Evolutionary conservation across 2,113 vertebrate species (phyloP).

Genomic region (Lycaon pictus): DNA sequence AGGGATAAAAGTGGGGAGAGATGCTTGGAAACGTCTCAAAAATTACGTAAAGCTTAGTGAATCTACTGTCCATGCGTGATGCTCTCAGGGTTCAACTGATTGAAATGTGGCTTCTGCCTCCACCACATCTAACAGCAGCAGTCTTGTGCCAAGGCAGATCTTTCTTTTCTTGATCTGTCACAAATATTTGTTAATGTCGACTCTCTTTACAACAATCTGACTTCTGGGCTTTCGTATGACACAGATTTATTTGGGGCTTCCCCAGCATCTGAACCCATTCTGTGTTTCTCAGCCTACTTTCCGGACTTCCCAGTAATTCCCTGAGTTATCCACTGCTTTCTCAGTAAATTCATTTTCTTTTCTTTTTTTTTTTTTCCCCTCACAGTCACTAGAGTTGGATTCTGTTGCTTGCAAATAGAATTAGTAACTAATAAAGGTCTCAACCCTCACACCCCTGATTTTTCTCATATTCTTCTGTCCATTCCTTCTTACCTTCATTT

Average conservation of each 20-base stretch:
- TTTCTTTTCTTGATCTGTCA: neutral
- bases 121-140: neutral
- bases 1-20: neutral
- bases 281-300: neutral
- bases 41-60: neutral
- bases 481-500: neutral
- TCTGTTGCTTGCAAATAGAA: neutral
- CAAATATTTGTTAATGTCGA: neutral
- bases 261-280: neutral
- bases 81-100: neutral
- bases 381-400: neutral
- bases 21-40: neutral
- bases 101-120: neutral
- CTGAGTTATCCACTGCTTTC: neutral
- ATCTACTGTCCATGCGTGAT: neutral
- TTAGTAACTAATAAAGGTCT: neutral
- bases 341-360: neutral
- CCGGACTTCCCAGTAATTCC: neutral
- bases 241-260: neutral
- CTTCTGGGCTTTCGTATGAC: neutral
- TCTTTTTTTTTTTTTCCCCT: neutral
- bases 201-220: neutral
- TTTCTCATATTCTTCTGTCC: neutral
- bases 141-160: neutral
- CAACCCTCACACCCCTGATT: neutral